Conservation (phyloP, 2,797 vertebrate genomes). For the Siniperca obscura region DNA sequence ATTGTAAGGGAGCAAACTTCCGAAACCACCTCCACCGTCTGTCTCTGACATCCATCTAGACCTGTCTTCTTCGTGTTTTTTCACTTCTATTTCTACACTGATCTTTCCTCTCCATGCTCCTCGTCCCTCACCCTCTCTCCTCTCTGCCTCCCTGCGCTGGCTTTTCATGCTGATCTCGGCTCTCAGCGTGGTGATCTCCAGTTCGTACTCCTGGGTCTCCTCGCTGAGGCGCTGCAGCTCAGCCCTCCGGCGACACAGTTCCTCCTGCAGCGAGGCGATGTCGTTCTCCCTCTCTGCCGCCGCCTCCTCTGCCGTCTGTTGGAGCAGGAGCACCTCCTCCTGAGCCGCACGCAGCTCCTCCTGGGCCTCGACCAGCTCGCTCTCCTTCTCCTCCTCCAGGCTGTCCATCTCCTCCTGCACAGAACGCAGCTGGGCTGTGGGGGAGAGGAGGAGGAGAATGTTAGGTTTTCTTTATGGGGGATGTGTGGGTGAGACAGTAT, state of each 20-base stretch:
- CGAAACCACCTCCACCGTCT: background rate
- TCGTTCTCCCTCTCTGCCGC: conserved; percentile 89
- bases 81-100: background rate
- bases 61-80: background rate
- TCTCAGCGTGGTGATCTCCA: conserved; percentile 91
- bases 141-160: conserved; percentile 79
- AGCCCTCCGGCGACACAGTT: conserved; percentile 87
- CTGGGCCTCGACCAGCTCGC: conserved; percentile 86
- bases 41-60: conserved; percentile 18
- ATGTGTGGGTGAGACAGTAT: conserved; percentile 48
- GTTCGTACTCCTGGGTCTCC: conserved; percentile 88
- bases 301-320: conserved; percentile 87
- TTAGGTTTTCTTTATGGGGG: conserved; percentile 26
- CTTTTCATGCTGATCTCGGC: conserved; percentile 90
- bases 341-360: conserved; percentile 86
- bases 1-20: background rate
- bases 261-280: conserved; percentile 90
- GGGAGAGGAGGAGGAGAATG: conserved; percentile 52
- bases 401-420: conserved; percentile 90
- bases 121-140: conserved; percentile 86
- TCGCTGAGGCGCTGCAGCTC: conserved; percentile 87
- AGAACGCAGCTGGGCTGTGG: conserved; percentile 87
- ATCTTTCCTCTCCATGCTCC: background rate
- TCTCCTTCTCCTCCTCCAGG: conserved; percentile 89
- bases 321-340: conserved; percentile 87